Conservation (phyloP, 2,113 vertebrate species). For the Reinhardtius hippoglossoides region DNA sequence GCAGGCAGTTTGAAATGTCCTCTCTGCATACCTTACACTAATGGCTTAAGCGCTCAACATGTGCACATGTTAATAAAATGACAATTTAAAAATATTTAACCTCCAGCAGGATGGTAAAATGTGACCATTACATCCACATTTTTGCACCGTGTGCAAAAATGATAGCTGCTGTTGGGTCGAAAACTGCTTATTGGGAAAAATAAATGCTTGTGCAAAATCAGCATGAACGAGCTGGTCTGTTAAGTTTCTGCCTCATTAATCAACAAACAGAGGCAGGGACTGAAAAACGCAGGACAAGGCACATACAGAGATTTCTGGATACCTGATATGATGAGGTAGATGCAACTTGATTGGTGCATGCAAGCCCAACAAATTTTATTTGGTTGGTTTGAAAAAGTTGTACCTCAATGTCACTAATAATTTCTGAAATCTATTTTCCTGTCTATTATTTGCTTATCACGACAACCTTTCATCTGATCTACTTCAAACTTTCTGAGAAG, state of each 20-base stretch:
- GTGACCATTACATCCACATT: slow-evolving; percentile 21
- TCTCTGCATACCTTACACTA: slow-evolving; percentile 26
- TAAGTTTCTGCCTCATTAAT: slow-evolving; percentile 46
- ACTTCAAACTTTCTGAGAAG: background rate
- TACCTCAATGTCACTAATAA: background rate
- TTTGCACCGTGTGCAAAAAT: slow-evolving; percentile 29
- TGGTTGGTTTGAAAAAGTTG: background rate
- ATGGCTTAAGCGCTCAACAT: background rate
- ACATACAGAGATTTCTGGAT: background rate
- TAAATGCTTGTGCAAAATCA: slow-evolving; percentile 22
- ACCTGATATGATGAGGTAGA: background rate
- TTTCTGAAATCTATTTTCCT: background rate
- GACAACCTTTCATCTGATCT: too few species aligned
- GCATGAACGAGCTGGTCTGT: slow-evolving; percentile 33
- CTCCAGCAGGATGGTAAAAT: slow-evolving; percentile 32
- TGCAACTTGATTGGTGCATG: background rate
- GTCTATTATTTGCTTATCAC: background rate
- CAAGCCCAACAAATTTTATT: background rate
- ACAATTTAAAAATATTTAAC: slow-evolving; percentile 41
- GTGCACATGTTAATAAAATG: slow-evolving; percentile 23
- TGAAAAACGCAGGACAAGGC: slow-evolving; percentile 14
- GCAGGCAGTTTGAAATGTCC: slow-evolving; percentile 38
- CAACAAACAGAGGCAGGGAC: slow-evolving; percentile 22
- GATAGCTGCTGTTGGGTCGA: slow-evolving; percentile 25
- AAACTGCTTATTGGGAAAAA: slow-evolving; percentile 28